Conservation (phyloP, 2,113 vertebrate species). For the Miniopterus natalensis region DNA sequence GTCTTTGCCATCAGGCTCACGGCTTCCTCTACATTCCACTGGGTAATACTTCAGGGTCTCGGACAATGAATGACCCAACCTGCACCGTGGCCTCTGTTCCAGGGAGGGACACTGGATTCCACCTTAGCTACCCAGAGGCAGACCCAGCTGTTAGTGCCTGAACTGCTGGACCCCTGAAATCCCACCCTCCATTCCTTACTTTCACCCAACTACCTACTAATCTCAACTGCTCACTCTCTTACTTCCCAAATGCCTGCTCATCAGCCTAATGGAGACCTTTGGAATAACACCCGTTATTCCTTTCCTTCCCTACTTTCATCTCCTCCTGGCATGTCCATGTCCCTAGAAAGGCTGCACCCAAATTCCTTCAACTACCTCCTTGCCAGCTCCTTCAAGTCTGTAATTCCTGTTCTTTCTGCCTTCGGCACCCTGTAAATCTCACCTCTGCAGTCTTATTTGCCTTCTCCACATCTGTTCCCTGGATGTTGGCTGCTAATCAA, state of each 20-base stretch:
- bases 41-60: not conserved
- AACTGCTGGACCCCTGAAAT: not conserved
- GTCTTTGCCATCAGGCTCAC: not conserved
- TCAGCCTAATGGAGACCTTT: not conserved
- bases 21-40: not conserved
- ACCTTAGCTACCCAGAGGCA: not conserved
- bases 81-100: not conserved
- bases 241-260: not conserved
- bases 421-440: not conserved
- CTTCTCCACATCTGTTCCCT: not conserved
- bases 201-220: not conserved
- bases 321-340: not conserved
- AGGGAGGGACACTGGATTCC: not conserved
- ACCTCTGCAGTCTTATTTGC: not conserved
- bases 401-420: not conserved
- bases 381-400: not conserved
- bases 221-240: not conserved
- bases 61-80: not conserved
- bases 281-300: not conserved
- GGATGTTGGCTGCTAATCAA: not conserved
- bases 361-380: not conserved
- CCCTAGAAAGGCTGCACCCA: not conserved
- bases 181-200: not conserved
- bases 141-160: not conserved
- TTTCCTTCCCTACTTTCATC: not conserved